These are phyloP conservation scores for Monopis laevigella DNA, from an alignment of 2,888 invertebrate species.

Conservation along the genomic window DNA sequence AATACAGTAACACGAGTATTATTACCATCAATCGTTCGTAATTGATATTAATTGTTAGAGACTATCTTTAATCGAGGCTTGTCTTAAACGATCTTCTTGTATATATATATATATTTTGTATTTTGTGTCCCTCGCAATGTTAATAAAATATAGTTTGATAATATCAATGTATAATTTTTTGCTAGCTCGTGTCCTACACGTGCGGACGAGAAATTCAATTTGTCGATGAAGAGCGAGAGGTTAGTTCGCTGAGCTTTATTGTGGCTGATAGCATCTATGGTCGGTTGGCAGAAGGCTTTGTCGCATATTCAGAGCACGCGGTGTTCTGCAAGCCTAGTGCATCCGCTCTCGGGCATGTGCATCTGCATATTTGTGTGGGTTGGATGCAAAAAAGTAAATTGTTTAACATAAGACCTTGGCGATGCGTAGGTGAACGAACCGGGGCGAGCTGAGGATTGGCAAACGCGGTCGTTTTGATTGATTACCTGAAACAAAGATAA, in stretches of 20 bases:
- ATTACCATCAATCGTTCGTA: too few relatives aligned
- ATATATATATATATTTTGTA: too few relatives aligned
- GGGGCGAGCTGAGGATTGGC: constrained; percentile 26
- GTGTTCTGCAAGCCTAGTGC: constrained; percentile 56
- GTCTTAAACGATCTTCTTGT: too few relatives aligned
- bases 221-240: constrained; percentile 40
- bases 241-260: constrained; percentile 30
- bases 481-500: constrained; percentile 34
- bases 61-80: too few relatives aligned
- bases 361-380: constrained; percentile 45
- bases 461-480: constrained; percentile 40
- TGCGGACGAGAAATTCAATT: constrained; percentile 36
- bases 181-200: constrained; percentile 1
- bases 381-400: constrained; percentile 39
- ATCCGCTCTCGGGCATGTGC: constrained; percentile 53
- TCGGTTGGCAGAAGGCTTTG: constrained; percentile 21
- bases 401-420: constrained; percentile 42
- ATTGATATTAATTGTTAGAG: too few relatives aligned
- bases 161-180: not conserved
- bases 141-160: constrained; percentile 5
- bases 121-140: too few relatives aligned
- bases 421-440: constrained; percentile 45
- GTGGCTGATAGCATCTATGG: constrained; percentile 42
- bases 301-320: constrained; percentile 54
- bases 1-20: too few relatives aligned